These are phyloP conservation scores for Apeltes quadracus DNA, from an alignment of 2,113 vertebrate species.

Conservation along the genomic window DNA sequence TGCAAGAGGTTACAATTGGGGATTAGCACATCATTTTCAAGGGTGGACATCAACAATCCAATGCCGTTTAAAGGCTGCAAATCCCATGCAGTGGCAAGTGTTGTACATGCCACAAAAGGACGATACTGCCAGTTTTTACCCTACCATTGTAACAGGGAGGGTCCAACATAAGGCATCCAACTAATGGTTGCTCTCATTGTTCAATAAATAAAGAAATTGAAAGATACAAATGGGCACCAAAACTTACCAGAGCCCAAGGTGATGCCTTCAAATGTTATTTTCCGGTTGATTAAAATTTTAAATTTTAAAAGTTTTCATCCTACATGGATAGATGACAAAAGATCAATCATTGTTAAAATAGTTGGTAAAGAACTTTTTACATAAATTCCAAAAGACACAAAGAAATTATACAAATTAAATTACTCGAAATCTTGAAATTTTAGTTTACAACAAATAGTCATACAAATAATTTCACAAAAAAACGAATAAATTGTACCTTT, in stretches of 20 bases:
- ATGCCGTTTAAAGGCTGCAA: slow-evolving; percentile 59
- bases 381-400: neutral
- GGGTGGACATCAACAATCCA: slow-evolving; percentile 65
- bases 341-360: neutral
- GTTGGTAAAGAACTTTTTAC: neutral
- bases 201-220: neutral
- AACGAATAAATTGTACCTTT: neutral
- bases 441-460: neutral
- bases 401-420: no score
- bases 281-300: neutral
- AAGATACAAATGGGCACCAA: neutral
- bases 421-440: neutral
- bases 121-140: slow-evolving; percentile 3
- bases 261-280: neutral
- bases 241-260: neutral
- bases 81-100: slow-evolving; percentile 48
- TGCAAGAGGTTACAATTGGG: slow-evolving; percentile 70
- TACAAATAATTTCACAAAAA: neutral
- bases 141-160: no score
- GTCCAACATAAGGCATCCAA: neutral
- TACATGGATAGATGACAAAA: neutral
- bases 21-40: slow-evolving; percentile 73
- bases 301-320: neutral
- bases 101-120: slow-evolving; percentile 36
- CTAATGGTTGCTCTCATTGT: neutral